Base-by-base conservation (phyloP, 2,888 invertebrate species). In the Brachypalpus laphriformis region DNA sequence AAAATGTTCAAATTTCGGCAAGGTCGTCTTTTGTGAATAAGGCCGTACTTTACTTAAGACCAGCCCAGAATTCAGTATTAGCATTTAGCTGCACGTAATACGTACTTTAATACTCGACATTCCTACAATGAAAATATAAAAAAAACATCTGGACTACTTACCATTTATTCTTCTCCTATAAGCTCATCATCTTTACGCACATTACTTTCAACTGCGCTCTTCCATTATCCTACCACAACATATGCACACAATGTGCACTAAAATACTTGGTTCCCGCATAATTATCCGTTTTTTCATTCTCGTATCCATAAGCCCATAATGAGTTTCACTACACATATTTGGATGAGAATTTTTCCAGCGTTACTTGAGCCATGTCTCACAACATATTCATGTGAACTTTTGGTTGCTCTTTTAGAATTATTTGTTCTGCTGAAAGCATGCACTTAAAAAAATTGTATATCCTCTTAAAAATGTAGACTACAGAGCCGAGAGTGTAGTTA, bases 131-230 rank as follows among this genome's bases (percentile, higher is more conserved):
- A 34, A 22, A n/a, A 18, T 1, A 49, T 49, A 14, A 14, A 51
- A 51, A n/a, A 22, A 25, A 22, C 28, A 16, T 18, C 25, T 11
- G 18, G 14, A 40, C 18, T 25, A 49, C 40, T 61, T 40, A 28
- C 49, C 40, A 61, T 61, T 61, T 61, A 72, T 61, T 72, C 49
- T 72, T 51, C 37, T 40, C n/a, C 34, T 40, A 72, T 37, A 51
- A 40, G 59, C 49, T 9, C 49, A 61, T 59, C n/a, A 34, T 22
- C 16, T 49, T 37, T 25, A 34, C 59, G 57, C 71, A 49, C 49
- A 59, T 71, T 71, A 59, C 61, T 61, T 72, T 72, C 61, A 61
- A 51, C 51, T 61, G 51, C 37, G 49, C 49, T 61, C n/a, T 47
- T 16, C 47, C 56, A 28, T 9, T 25, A 54, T 28, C 20, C 28